These are phyloP conservation scores for Lagodon rhomboides DNA, from an alignment of 2,797 vertebrate genomes.

Conservation along the genomic window DNA sequence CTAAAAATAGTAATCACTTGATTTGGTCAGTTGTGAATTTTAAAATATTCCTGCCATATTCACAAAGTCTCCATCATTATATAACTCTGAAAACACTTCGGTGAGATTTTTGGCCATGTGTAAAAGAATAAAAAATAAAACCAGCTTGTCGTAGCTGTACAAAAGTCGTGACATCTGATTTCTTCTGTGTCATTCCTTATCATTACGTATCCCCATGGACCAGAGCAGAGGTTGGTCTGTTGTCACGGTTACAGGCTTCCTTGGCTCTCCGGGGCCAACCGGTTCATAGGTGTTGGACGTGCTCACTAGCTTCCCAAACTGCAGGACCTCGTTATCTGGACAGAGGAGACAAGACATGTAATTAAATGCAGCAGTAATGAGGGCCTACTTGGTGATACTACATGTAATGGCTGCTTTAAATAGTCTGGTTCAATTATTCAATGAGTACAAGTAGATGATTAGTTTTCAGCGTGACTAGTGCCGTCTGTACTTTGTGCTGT, in stretches of 20 bases:
- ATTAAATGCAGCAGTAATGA: constrained; percentile 8
- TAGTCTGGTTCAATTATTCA: constrained; percentile 5
- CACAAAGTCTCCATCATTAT: not conserved
- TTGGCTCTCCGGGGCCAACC: constrained; percentile 48
- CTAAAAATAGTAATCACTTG: not conserved
- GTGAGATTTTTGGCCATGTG: not conserved
- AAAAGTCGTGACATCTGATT: no score
- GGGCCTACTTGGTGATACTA: not conserved
- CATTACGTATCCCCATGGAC: constrained; percentile 84
- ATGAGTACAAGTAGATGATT: not conserved
- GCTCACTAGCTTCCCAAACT: constrained; percentile 86
- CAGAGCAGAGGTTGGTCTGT: constrained; percentile 85
- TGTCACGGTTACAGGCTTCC: constrained; percentile 79
- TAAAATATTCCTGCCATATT: not conserved
- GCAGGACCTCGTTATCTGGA: constrained; percentile 82
- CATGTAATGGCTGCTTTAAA: constrained; percentile 17
- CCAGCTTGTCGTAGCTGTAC: no score
- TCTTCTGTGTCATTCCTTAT: constrained; percentile 17
- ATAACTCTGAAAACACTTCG: not conserved
- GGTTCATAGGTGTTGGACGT: constrained; percentile 87
- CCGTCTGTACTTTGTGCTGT: not conserved
- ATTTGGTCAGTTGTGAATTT: not conserved
- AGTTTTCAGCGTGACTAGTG: not conserved
- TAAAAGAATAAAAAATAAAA: not conserved
- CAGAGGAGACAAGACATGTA: constrained; percentile 14